These are phyloP conservation scores for Pararge aegeria DNA, from an alignment of 1,140 invertebrate species.

Conservation along the genomic window DNA sequence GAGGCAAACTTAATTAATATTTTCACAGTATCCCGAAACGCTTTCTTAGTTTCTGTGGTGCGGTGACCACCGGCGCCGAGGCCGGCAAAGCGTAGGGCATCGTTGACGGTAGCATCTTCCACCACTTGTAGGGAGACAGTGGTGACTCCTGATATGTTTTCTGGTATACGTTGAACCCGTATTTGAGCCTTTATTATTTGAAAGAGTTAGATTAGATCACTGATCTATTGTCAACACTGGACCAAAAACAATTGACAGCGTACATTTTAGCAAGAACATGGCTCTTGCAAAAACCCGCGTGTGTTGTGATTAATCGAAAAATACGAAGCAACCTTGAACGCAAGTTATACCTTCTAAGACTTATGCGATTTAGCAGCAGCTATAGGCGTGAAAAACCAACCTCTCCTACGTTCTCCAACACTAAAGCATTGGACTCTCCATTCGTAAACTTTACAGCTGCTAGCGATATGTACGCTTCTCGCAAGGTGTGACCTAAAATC, in stretches of 20 bases:
- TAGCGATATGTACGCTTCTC: conserved; percentile 98
- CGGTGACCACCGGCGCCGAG: conserved; percentile 68
- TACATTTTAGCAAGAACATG: no score
- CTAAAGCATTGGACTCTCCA: conserved; percentile 98
- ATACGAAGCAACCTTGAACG: no score
- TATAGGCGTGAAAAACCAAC: conserved; percentile 32
- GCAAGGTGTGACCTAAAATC: conserved; percentile 99
- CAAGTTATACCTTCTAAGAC: no score
- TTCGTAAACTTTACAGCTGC: conserved; percentile 99
- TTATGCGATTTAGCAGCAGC: no score
- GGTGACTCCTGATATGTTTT: conserved; percentile 68
- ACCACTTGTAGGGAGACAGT: conserved; percentile 54
- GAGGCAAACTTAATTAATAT: conserved; percentile 68
- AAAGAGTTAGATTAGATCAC: background rate
- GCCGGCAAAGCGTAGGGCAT: conserved; percentile 54
- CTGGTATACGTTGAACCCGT: conserved; percentile 53
- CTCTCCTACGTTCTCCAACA: conserved; percentile 98
- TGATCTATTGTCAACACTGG: no score
- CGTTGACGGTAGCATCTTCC: conserved; percentile 47
- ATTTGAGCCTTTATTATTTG: conserved; percentile 56
- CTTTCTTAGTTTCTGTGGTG: conserved; percentile 61
- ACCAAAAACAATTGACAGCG: no score
- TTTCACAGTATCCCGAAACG: conserved; percentile 58
- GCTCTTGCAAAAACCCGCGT: no score
- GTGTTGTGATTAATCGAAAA: no score